A percentile compares a stretch with the other conserved stretches of the same genome.
Conservation (phyloP, 2,113 vertebrate genomes). For the Vimba vimba region DNA sequence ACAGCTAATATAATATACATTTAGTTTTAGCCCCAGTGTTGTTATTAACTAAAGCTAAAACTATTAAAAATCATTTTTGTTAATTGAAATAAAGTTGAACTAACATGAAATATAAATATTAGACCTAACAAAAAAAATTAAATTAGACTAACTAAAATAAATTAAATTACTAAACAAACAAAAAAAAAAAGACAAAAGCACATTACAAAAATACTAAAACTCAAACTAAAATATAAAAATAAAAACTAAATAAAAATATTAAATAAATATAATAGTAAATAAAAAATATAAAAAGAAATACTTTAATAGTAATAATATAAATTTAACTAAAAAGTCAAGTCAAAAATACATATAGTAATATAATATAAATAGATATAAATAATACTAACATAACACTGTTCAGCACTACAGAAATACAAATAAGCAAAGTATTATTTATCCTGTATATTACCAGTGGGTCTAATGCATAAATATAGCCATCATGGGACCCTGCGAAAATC, state of each 20-base stretch:
- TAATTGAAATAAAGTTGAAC: neutral
- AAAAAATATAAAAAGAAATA: neutral
- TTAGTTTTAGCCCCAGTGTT: neutral
- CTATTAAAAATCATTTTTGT: neutral
- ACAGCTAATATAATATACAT: neutral
- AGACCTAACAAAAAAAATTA: no score
- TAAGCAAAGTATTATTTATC: neutral
- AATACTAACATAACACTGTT: neutral
- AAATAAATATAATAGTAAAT: neutral
- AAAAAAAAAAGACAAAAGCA: no score
- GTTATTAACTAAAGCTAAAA: neutral
- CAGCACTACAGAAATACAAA: neutral
- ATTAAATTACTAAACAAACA: neutral
- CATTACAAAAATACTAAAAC: neutral
- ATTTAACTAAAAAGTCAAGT: no score
- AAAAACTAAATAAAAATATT: no score
- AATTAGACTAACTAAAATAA: neutral
- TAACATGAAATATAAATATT: neutral
- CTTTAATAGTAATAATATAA: neutral
- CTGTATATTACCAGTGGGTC: constrained; percentile 81
- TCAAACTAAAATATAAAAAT: neutral
- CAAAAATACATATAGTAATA: neutral
- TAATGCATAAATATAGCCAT: constrained; percentile 87
- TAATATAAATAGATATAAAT: neutral
- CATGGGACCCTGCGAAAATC: constrained; percentile 88